Evolutionary conservation across 2,888 invertebrate genomes (phyloP).

Genomic region (Athalia circularis): DNA sequence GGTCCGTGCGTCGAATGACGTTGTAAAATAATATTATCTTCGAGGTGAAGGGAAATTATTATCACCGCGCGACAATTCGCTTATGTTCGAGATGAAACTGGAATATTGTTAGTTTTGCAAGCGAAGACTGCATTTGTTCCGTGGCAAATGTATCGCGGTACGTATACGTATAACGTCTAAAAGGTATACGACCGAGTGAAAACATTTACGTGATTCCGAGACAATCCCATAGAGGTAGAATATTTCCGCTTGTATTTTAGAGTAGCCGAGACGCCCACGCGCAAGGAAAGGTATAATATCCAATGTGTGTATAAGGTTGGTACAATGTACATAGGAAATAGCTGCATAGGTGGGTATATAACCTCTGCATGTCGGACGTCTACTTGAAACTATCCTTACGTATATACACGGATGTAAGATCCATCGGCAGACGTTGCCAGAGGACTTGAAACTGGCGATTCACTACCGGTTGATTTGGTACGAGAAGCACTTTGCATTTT

Average conservation of each 20-base stretch:
- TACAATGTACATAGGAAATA: neutral
- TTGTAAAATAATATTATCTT: no score
- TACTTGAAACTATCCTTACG: neutral
- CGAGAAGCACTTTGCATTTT: conserved; percentile 29
- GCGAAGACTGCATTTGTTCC: no score
- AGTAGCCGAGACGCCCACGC: conserved; percentile 3
- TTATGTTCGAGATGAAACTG: no score
- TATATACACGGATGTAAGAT: conserved; percentile 16
- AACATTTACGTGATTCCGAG: conserved; percentile 27
- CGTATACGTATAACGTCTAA: no score
- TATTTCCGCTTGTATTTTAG: conserved; percentile 33
- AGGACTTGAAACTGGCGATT: conserved; percentile 26
- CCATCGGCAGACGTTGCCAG: conserved; percentile 40
- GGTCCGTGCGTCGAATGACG: no score
- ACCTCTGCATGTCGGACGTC: neutral
- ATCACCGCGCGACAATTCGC: no score
- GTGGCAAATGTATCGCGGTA: no score
- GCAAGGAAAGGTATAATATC: neutral
- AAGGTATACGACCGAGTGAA: conserved; percentile 1
- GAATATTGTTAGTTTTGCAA: no score
- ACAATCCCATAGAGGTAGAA: conserved; percentile 29
- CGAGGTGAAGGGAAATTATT: no score
- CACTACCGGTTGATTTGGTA: conserved; percentile 40
- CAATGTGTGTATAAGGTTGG: neutral
- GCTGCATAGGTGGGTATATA: neutral